phyloP scores from a whole-genome alignment of 2,797 vertebrate species.

The Eulemur coronatus region DNA sequence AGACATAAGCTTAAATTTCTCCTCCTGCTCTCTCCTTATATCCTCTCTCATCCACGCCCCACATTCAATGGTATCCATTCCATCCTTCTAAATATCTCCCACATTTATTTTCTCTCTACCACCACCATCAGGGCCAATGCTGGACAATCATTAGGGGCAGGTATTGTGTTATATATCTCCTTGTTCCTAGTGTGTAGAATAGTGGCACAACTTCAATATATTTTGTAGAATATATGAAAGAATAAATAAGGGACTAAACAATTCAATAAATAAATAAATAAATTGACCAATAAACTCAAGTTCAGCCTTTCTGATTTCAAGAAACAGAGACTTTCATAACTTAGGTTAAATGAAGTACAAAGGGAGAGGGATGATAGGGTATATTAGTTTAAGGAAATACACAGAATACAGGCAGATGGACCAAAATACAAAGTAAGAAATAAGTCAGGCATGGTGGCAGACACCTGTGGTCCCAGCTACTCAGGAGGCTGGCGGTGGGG shows the following conservation, averaged over 20 bases:
- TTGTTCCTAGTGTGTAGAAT: neutral
- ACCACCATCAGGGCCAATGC: neutral
- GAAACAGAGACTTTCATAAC: neutral
- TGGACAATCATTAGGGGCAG: neutral
- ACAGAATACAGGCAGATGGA: neutral
- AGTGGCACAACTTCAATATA: neutral
- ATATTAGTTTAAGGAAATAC: neutral
- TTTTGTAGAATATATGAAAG: neutral
- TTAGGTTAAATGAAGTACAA: neutral
- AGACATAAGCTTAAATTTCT: neutral
- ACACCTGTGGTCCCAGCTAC: too few relatives aligned
- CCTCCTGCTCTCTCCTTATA: neutral
- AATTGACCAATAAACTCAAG: neutral
- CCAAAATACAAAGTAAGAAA: neutral
- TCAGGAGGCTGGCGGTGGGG: too few relatives aligned
- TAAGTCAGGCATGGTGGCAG: too few relatives aligned
- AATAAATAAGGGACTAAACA: neutral
- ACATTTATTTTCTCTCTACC: neutral
- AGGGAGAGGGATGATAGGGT: neutral
- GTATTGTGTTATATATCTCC: neutral
- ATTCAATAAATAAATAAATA: neutral
- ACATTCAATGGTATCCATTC: neutral
- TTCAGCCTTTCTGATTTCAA: neutral
- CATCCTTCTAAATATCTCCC: neutral
- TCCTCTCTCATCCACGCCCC: neutral